Base-by-base conservation (phyloP, 2,888 invertebrate genomes). In the Herminia tarsipennalis region DNA sequence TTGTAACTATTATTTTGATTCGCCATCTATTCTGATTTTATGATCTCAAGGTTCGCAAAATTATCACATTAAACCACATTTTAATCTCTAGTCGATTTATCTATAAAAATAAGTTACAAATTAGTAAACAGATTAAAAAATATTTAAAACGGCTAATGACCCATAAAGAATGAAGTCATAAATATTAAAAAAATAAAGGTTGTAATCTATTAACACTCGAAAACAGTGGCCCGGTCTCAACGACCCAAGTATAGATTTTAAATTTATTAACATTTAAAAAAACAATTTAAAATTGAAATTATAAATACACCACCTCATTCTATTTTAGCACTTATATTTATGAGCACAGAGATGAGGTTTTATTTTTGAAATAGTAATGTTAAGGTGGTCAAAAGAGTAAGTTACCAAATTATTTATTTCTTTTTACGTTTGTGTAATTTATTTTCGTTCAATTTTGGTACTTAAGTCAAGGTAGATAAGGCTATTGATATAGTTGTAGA, bases 131-230 rank as follows among this genome's bases (percentile, higher is more conserved):
- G 18, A 25, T 36, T 29, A 33, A 46, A 42, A 37, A 54, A 52
- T 41, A 38, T 41, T 30, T 38, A 21, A 39, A 37, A 41, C 33
- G 28, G 35, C 43, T 46, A 58, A 51, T 51, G 45, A 32, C 35
- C 50, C 29, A 41, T 57, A 43, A 57, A 53, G 55, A 76, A 76
- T 76, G 59, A 78, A 73, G 77, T 70, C 60, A 76, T 76, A 72
- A 76, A 75, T 39, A 71, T 56, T 53, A 44, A 62, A 42, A 64
- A 66, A 66, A 68, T 47, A 60, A 39, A 40, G 41, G 44, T 51
- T 37, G 40, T 78, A 78, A 85, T 81, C 84, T 86, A 87, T 89
- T 88, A 88, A 88, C 88, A 88, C 86, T 76, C 73, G 73, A 77
- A 76, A 81, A 81, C 88, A 70, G 85, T 83, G 85, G 86, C 83